These are phyloP conservation scores for Bellardia pandia DNA, from an alignment of 2,888 invertebrate genomes.

Conservation along the genomic window DNA sequence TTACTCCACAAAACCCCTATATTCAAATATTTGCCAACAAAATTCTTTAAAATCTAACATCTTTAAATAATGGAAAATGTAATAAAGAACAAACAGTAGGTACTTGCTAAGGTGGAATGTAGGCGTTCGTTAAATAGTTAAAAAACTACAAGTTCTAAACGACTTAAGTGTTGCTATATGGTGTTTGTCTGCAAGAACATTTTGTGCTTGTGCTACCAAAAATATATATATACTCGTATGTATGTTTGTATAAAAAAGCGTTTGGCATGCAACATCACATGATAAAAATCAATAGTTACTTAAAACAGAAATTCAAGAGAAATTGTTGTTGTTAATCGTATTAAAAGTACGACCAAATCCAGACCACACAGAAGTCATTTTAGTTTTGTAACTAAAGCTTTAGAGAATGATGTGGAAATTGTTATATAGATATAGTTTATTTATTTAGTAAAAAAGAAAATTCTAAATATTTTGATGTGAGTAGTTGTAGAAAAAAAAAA, in stretches of 20 bases:
- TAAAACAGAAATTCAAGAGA: slow-evolving; percentile 66
- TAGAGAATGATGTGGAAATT: not conserved
- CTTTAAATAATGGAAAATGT: slow-evolving; percentile 34
- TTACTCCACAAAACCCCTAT: not conserved
- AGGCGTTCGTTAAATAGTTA: slow-evolving; percentile 51
- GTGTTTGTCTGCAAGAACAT: not conserved
- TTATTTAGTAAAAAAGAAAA: slow-evolving; percentile 31
- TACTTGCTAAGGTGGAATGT: slow-evolving; percentile 40
- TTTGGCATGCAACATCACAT: slow-evolving; percentile 69
- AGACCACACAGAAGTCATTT: slow-evolving; percentile 67
- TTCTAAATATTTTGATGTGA: slow-evolving; percentile 12
- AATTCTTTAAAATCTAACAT: slow-evolving; percentile 59
- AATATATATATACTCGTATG: not conserved
- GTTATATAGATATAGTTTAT: slow-evolving; percentile 13
- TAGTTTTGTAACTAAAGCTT: slow-evolving; percentile 26
- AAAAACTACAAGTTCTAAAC: slow-evolving; percentile 23
- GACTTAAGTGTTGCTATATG: slow-evolving; percentile 55
- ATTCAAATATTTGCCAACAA: slow-evolving; percentile 29
- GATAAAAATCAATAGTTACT: slow-evolving; percentile 69
- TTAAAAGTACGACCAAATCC: slow-evolving; percentile 26
- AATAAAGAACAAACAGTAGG: not conserved
- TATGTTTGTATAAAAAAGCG: not conserved
- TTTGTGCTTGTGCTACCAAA: not conserved
- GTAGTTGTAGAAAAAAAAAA: not conserved
- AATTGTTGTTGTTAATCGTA: slow-evolving; percentile 54